Evolutionary conservation across 1,140 invertebrate genomes (phyloP), one percentile per base, ranked within the genome.

Genomic region (Drosophila eugracilis): DNA sequence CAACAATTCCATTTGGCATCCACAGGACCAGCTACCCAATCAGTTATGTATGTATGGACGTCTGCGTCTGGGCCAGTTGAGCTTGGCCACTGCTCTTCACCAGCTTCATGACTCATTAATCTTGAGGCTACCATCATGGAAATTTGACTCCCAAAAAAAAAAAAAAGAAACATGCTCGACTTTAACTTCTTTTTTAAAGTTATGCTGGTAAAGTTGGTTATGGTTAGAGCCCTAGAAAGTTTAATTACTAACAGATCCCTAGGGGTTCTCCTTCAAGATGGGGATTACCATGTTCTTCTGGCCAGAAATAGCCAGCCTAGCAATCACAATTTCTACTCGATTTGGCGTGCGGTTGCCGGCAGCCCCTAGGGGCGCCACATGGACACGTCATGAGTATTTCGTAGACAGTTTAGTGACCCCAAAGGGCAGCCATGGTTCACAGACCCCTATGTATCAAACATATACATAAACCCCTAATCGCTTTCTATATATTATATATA

Each of bases 251-350:
- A 9, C 4, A 17, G 60, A 22, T 47, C 55, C 60, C 24, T n/a
- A n/a, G n/a, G n/a, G n/a, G n/a, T n/a, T n/a, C n/a, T n/a, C n/a
- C n/a, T n/a, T n/a, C n/a, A n/a, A n/a, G n/a, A n/a, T n/a, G n/a
- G n/a, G n/a, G n/a, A n/a, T n/a, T n/a, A n/a, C n/a, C n/a, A n/a
- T n/a, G n/a, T n/a, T n/a, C 3, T 32, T 15, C 30, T 12, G 19
- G 10, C 10, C 50, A 12, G 58, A 26, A 60, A 28, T 12, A 21
- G n/a, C 19, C 15, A 22, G 65, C 17, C 19, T 12, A 22, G 65
- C 24, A 73, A 72, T 53, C 67, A 41, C 17, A 73, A 73, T 73
- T 73, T 73, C 57, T 54, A 37, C 69, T 53, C 70, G 47, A 73
- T 73, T 62, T 69, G 34, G 48, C 57, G 41, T 73, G 65, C 47